Base-by-base conservation (phyloP, 1,140 invertebrate genomes). In the Tribolium castaneum region DNA sequence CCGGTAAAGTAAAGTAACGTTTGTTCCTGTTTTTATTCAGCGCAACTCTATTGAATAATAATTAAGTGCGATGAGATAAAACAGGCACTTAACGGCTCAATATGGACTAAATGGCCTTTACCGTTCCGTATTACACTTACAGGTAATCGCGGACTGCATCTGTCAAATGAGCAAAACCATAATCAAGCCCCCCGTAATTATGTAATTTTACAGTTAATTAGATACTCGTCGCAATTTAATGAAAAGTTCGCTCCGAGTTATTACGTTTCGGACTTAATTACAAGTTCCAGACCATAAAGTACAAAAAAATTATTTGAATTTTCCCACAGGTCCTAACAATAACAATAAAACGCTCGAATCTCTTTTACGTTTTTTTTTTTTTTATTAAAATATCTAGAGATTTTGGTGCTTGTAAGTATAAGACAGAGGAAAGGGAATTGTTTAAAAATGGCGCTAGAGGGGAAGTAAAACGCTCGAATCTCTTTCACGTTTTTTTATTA, bases 61-160 rank as follows among this genome's bases (percentile, higher is more conserved):
- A 45, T 9, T 45, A 59, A 59, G 30, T 59, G 6, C 22, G 22
- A 22, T 22, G 16, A 22, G 2, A 30, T 59, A 22, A 59, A 59
- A 59, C 54, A 16, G 22, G 30, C 5, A 25, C 54, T 59, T 59
- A 59, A 59, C 54, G 54, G 54, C 54, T 59, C 54, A 59, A 59
- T 59, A 59, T 59, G 54, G 54, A 16, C 54, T 59, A 59, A 59
- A 59, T 30, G 54, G 54, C 22, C 54, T 59, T 59, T 59, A 59
- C 54, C 54, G 54, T 59, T 59, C 19, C 1, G 14, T 59, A 59
- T 59, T 59, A 10, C 14, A 22, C 14, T 59, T 59, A 25, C 12
- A 19, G 14, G n/a, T 19, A 19, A 52, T 14, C 51, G 13, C n/a
- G 7, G 2, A 52, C 51, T 52, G 51, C 16, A 52, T 52, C 16